A percentile compares a stretch with the other conserved stretches of the same genome.
phyloP scores from a whole-genome alignment of 2,113 vertebrate species.

The Todiramphus chloris region DNA sequence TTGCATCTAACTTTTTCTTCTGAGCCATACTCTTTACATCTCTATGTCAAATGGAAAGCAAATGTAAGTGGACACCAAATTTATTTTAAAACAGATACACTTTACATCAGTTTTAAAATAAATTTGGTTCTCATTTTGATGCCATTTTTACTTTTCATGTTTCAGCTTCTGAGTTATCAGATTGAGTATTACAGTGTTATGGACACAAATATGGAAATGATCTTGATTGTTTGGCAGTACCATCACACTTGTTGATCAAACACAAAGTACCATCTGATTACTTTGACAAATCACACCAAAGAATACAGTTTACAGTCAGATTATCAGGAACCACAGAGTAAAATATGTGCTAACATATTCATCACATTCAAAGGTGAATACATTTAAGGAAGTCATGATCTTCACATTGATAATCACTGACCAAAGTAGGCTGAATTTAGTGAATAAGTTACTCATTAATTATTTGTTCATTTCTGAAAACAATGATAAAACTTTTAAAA shows the following conservation, averaged over 20 bases:
- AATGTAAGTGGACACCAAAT: too few relatives aligned
- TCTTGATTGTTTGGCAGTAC: slow-evolving; percentile 22
- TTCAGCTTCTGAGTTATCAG: slow-evolving; percentile 3
- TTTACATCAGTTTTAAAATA: neutral
- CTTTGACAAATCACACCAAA: slow-evolving; percentile 45
- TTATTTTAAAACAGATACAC: too few relatives aligned
- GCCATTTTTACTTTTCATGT: slow-evolving; percentile 17
- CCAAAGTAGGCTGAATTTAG: slow-evolving; percentile 31
- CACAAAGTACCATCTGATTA: slow-evolving; percentile 33
- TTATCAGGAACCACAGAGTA: slow-evolving; percentile 55
- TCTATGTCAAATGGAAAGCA: neutral
- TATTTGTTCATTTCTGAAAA: slow-evolving; percentile 55
- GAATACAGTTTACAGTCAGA: slow-evolving; percentile 27
- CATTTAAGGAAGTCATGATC: slow-evolving; percentile 26
- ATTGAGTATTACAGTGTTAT: slow-evolving; percentile 7
- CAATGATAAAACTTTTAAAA: slow-evolving; percentile 41
- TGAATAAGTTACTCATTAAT: slow-evolving; percentile 32
- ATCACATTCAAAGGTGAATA: neutral
- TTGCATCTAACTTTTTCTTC: neutral
- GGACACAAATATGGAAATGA: slow-evolving; percentile 15
- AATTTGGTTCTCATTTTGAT: slow-evolving; percentile 6
- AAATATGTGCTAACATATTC: slow-evolving; percentile 38
- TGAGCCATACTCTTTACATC: neutral
- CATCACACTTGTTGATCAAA: slow-evolving; percentile 28
- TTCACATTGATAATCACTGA: slow-evolving; percentile 35